Evolutionary conservation across 2,797 vertebrate genomes (phyloP).

Genomic region (Toxotes lorentzi): DNA sequence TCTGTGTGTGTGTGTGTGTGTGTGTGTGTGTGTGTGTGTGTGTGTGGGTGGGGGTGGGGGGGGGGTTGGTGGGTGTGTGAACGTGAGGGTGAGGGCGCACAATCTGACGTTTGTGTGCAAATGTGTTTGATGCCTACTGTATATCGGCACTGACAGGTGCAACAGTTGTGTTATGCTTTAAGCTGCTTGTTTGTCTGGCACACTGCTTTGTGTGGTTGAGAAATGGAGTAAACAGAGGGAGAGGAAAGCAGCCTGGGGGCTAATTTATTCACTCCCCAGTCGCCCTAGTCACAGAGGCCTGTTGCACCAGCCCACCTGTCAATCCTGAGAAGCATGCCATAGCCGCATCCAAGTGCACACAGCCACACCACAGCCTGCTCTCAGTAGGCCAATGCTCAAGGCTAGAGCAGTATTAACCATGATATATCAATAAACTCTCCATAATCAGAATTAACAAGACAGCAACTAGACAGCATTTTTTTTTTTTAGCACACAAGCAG

Average conservation of each 20-base stretch:
- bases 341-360: conserved; percentile 54
- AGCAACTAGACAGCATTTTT: too few relatives aligned
- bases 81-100: conserved; percentile 39
- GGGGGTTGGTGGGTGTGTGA: conserved; percentile 33
- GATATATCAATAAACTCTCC: conserved; percentile 70
- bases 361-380: conserved; percentile 47
- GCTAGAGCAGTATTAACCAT: conserved; percentile 64
- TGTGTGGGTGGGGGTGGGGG: conserved; percentile 44
- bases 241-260: conserved; percentile 82
- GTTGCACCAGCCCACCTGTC: conserved; percentile 81
- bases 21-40: conserved; percentile 46
- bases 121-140: conserved; percentile 75
- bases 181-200: conserved; percentile 80
- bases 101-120: conserved; percentile 35
- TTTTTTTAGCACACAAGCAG: conserved; percentile 8
- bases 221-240: conserved; percentile 84
- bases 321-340: conserved; percentile 68
- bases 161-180: conserved; percentile 84
- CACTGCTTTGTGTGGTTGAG: conserved; percentile 80
- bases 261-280: conserved; percentile 85
- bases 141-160: conserved; percentile 82
- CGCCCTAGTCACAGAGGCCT: conserved; percentile 78
- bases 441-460: conserved; percentile 71
- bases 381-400: conserved; percentile 61
- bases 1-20: conserved; percentile 31